Conservation (phyloP, 2,113 vertebrate species). For the Bubo blakistoni region DNA sequence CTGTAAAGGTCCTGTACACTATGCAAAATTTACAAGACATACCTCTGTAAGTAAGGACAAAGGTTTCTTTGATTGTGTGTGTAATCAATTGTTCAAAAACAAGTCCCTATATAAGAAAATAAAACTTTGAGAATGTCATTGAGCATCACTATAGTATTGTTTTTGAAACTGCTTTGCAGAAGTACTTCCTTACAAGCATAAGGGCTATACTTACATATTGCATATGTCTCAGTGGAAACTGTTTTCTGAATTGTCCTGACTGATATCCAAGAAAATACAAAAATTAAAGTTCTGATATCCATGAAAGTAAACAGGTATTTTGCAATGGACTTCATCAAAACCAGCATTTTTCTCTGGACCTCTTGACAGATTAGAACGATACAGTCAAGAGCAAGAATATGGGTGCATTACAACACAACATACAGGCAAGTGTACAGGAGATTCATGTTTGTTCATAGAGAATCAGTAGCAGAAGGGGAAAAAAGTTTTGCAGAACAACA, state of each 20-base stretch:
- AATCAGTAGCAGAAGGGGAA: background rate
- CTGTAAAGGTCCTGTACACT: background rate
- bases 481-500: background rate
- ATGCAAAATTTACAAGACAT: background rate
- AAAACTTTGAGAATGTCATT: background rate
- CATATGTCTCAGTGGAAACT: background rate
- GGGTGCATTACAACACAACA: background rate
- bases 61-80: background rate
- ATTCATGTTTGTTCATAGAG: background rate
- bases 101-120: background rate
- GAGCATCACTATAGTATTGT: background rate
- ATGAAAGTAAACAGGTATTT: background rate
- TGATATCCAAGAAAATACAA: background rate
- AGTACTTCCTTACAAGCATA: background rate
- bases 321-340: background rate
- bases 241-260: background rate
- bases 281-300: background rate
- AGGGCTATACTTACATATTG: background rate
- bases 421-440: background rate
- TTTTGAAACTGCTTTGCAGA: background rate
- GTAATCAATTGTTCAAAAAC: background rate
- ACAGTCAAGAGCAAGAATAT: background rate
- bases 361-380: background rate
- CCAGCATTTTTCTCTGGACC: background rate
- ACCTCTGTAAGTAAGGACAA: background rate